These are phyloP conservation scores for Coleophora flavipennella DNA, from an alignment of 2,888 invertebrate genomes.

Conservation along the genomic window DNA sequence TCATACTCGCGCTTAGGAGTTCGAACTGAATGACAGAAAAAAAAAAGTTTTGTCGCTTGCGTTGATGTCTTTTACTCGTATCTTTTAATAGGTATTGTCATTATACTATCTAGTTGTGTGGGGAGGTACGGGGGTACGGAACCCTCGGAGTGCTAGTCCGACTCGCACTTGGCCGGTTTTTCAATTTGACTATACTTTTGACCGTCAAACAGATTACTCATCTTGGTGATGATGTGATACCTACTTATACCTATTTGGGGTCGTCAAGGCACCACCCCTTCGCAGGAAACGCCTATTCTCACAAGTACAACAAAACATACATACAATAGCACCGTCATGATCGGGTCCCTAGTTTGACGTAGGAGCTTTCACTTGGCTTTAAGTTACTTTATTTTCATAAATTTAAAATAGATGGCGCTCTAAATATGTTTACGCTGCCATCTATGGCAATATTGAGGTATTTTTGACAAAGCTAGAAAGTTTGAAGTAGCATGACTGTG, in stretches of 20 bases:
- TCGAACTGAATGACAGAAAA: too few species aligned
- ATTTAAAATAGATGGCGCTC: conserved; percentile 33
- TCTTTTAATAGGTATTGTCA: too few species aligned
- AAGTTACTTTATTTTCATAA: conserved; percentile 13
- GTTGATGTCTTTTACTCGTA: too few species aligned
- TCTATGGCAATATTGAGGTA: conserved; percentile 17
- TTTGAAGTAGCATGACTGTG: too few species aligned
- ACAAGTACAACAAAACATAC: conserved; percentile 15
- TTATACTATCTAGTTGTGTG: too few species aligned
- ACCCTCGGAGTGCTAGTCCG: too few species aligned
- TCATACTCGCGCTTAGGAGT: too few species aligned
- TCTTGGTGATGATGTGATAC: conserved; percentile 15
- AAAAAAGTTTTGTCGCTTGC: too few species aligned
- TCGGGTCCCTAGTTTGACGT: neutral
- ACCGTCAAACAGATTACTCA: too few species aligned
- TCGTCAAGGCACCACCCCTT: conserved; percentile 39
- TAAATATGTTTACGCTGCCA: conserved; percentile 19
- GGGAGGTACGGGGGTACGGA: too few species aligned
- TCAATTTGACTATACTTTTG: too few species aligned
- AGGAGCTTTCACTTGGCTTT: neutral
- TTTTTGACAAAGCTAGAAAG: neutral
- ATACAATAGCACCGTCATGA: conserved; percentile 3
- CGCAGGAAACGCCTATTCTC: conserved; percentile 34
- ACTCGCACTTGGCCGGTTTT: too few species aligned
- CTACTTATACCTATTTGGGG: conserved; percentile 26